Evolutionary conservation across 92 coral and sea anemone genomes (phyloP), one percentile per base, ranked within the genome.

Genomic region (Phenganax subtilis): DNA sequence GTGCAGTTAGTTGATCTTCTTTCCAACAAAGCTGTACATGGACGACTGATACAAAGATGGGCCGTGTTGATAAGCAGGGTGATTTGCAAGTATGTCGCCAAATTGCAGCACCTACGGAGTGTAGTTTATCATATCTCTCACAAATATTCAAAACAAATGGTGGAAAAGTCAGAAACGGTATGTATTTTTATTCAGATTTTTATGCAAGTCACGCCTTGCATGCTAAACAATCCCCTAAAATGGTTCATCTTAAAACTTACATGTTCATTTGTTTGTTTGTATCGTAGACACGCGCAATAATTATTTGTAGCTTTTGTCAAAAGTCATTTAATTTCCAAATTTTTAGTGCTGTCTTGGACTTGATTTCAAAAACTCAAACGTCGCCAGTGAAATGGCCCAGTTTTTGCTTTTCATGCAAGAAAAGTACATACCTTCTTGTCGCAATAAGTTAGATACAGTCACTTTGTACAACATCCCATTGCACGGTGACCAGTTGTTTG

Each of bases 361-460:
- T 16, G 58, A 87, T 83, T 90, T 90, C 81, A 56, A 54, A 31
- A 87, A 89, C 53, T 87, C 92, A 6, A 89, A 86, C 44, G 74
- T 89, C 31, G 90, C 93, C 20, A 80, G 92, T 20, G 90, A 90
- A 52, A 90, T 90, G 93, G 93, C 90, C 0, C 90, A 87, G 69
- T 71, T 90, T 17, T 77, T 87, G 16, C 63, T 73, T 12, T 31
- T 72, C 11, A 76, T 85, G 81, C 93, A 90, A 37, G 75, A 85
- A 30, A 87, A 87, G 71, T 87, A 90, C 85, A 89, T 90, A 0
- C 87, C 90, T 54, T 31, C 56, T 44, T 44, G 53, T 5, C 51
- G 65, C 0, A 77, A 76, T 14, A 67, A 57, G 11, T 71, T 10
- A 10, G n/a, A n/a, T n/a, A n/a, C n/a, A n/a, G n/a, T n/a, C n/a